These are phyloP conservation scores for Blastomussa wellsi DNA, from an alignment of 92 coral and sea anemone genomes.

Conservation along the genomic window DNA sequence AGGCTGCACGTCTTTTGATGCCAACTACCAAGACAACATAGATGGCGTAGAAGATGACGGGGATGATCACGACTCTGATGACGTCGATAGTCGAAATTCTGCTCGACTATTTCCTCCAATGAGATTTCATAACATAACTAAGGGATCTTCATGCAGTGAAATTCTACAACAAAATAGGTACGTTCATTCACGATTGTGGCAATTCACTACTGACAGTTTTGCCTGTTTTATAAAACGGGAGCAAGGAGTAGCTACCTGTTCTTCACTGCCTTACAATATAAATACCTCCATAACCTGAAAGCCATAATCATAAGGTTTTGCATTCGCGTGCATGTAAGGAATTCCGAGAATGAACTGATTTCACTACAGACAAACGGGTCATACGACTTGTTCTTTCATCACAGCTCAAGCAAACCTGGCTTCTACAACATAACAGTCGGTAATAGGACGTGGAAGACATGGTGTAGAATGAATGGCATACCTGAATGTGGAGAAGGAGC, in stretches of 20 bases:
- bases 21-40: background rate
- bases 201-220: background rate
- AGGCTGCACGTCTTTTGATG: background rate
- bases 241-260: too few relatives aligned
- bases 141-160: background rate
- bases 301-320: too few relatives aligned
- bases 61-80: background rate
- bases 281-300: too few relatives aligned
- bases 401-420: background rate
- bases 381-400: background rate
- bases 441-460: background rate
- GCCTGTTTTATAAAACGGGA: too few relatives aligned
- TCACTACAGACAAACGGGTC: background rate
- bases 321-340: too few relatives aligned
- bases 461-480: constrained; percentile 12
- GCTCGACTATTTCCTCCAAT: background rate
- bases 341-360: too few relatives aligned
- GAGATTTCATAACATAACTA: background rate
- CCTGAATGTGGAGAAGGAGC: constrained; percentile 24
- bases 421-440: constrained; percentile 5
- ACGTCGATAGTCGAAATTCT: background rate
- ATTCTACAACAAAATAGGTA: constrained; percentile 3
- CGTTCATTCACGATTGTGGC: background rate
- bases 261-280: too few relatives aligned
- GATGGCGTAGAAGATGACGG: background rate